These are phyloP conservation scores for Xenopus tropicalis DNA, from an alignment of 2,113 vertebrate species.

Conservation along the genomic window DNA sequence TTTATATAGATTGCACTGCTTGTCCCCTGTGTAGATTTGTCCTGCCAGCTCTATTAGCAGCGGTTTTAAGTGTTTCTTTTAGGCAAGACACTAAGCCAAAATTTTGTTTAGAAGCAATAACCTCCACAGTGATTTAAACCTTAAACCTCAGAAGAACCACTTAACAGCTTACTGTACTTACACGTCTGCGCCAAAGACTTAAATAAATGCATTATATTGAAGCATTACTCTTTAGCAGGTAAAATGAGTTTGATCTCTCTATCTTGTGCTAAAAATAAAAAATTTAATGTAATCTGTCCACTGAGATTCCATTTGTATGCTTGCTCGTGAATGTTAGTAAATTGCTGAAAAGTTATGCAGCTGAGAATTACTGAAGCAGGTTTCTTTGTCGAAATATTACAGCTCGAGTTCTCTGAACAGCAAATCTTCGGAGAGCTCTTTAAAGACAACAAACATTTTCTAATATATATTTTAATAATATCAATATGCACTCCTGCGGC, in stretches of 20 bases:
- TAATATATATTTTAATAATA: no score
- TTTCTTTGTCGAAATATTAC: no score
- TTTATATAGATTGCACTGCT: slow-evolving; percentile 2
- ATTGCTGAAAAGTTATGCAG: not conserved
- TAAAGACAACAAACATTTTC: no score
- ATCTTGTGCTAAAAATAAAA: slow-evolving; percentile 26
- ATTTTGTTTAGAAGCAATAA: slow-evolving; percentile 36
- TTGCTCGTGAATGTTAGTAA: slow-evolving; percentile 9
- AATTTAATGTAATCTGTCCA: not conserved
- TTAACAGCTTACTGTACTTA: slow-evolving; percentile 20
- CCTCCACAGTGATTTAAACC: slow-evolving; percentile 28
- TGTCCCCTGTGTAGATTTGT: slow-evolving; percentile 23
- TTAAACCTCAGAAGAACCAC: slow-evolving; percentile 16
- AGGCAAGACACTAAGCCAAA: slow-evolving; percentile 14
- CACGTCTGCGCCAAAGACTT: slow-evolving; percentile 28
- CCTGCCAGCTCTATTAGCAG: slow-evolving; percentile 31
- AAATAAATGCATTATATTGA: slow-evolving; percentile 30
- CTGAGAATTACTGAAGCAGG: no score
- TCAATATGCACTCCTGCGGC: no score
- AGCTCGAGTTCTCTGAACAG: no score
- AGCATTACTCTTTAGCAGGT: slow-evolving; percentile 14
- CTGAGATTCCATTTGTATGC: slow-evolving; percentile 1
- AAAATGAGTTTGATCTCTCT: slow-evolving; percentile 21
- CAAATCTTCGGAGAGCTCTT: no score
- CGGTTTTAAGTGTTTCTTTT: slow-evolving; percentile 23